phyloP scores from a whole-genome alignment of 2,113 vertebrate genomes.

The Lepus timidus region DNA sequence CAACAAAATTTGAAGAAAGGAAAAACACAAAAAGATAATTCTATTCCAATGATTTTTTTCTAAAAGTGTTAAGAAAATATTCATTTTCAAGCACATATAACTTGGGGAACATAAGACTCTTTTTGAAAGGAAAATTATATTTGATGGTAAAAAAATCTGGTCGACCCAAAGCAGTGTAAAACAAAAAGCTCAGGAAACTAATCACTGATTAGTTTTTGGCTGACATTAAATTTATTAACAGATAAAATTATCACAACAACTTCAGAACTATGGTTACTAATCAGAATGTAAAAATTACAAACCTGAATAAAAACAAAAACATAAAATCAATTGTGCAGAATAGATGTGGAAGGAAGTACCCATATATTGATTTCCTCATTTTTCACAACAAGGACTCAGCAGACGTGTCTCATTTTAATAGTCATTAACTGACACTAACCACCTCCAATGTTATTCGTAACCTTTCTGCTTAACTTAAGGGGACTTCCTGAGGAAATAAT shows the following conservation, averaged over 20 bases:
- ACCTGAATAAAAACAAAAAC: constrained; percentile 32
- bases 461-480: constrained; percentile 1
- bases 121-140: background rate
- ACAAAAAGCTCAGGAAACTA: background rate
- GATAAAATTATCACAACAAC: background rate
- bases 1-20: background rate
- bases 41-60: background rate
- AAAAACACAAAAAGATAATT: background rate
- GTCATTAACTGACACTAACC: background rate
- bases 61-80: constrained; percentile 11
- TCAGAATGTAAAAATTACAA: constrained; percentile 1
- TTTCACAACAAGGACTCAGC: constrained; percentile 1
- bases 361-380: constrained; percentile 11
- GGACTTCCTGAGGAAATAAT: background rate
- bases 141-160: background rate
- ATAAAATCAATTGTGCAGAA: constrained; percentile 1
- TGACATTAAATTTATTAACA: background rate
- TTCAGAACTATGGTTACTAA: background rate
- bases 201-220: background rate
- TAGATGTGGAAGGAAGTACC: background rate
- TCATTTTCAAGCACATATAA: background rate
- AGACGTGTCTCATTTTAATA: background rate
- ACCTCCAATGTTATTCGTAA: background rate
- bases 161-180: background rate
- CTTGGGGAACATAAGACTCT: background rate